These are phyloP conservation scores for Plutella xylostella DNA, from an alignment of 2,888 invertebrate species.

Conservation along the genomic window DNA sequence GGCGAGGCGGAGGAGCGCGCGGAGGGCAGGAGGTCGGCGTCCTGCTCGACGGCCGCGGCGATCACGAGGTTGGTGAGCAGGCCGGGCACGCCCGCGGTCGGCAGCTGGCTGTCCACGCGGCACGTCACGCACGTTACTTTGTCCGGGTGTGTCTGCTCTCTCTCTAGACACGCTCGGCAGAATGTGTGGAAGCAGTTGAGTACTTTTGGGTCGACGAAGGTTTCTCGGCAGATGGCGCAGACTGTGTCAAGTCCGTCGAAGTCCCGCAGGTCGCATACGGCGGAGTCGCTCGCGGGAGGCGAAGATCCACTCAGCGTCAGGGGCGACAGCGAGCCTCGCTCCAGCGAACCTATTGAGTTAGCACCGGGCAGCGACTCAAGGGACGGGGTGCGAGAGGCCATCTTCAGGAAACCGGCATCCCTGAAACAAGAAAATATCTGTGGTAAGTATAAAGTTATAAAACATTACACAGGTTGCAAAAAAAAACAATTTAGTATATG, in stretches of 20 bases:
- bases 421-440: conserved; percentile 71
- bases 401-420: conserved; percentile 92
- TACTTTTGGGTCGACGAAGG: conserved; percentile 79
- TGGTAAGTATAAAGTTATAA: too few relatives aligned
- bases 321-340: conserved; percentile 84
- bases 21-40: conserved; percentile 59
- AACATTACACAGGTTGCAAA: too few relatives aligned
- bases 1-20: conserved; percentile 57
- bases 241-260: conserved; percentile 71
- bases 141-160: conserved; percentile 75
- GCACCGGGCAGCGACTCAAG: conserved; percentile 92
- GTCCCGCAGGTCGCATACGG: conserved; percentile 80
- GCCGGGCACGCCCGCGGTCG: conserved; percentile 72
- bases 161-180: conserved; percentile 85
- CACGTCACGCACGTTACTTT: conserved; percentile 81
- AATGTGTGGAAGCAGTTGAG: conserved; percentile 87
- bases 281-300: conserved; percentile 87
- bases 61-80: conserved; percentile 75
- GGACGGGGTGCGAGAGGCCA: conserved; percentile 94
- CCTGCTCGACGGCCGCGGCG: conserved; percentile 67
- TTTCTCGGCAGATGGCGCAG: conserved; percentile 82
- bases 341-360: conserved; percentile 91
- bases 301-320: conserved; percentile 89
- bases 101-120: conserved; percentile 65
- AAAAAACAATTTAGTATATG: background rate